These are phyloP conservation scores for Myotis brandtii DNA, from an alignment of 2,113 vertebrate species.

Conservation along the genomic window DNA sequence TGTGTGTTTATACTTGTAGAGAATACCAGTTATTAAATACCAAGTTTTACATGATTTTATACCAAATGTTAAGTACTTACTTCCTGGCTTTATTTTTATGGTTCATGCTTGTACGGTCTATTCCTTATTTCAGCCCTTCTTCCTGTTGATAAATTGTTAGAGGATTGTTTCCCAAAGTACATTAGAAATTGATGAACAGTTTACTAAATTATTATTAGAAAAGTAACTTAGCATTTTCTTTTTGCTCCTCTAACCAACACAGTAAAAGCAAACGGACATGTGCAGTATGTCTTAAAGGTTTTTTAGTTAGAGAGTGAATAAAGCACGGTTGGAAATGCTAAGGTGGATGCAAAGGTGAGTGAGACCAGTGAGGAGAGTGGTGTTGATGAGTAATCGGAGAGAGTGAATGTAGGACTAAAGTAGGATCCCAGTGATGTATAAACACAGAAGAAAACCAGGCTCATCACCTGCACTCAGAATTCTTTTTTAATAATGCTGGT, in stretches of 20 bases:
- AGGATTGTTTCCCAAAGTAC: neutral
- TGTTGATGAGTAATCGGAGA: neutral
- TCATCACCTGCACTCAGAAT: neutral
- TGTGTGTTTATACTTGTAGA: neutral
- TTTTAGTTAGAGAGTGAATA: neutral
- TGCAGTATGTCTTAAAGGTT: neutral
- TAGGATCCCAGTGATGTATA: neutral
- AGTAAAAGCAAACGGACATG: neutral
- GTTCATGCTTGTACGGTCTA: neutral
- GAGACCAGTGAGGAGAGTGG: neutral
- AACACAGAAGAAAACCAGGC: neutral
- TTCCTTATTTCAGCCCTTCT: neutral
- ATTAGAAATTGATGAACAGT: neutral
- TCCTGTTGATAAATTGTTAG: neutral
- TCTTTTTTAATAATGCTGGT: neutral
- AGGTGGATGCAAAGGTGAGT: neutral
- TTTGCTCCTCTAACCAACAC: neutral
- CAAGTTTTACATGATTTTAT: neutral
- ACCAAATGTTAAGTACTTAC: neutral
- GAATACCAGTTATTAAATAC: neutral
- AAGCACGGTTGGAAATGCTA: neutral
- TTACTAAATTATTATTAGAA: neutral
- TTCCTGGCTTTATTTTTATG: constrained; percentile 12
- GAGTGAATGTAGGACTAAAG: neutral
- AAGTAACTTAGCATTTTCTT: neutral